Percentiles rank a stretch among this genome's conserved stretches.
Evolutionary conservation across 2,113 vertebrate genomes (phyloP).

Genomic region (Coturnix japonica): DNA sequence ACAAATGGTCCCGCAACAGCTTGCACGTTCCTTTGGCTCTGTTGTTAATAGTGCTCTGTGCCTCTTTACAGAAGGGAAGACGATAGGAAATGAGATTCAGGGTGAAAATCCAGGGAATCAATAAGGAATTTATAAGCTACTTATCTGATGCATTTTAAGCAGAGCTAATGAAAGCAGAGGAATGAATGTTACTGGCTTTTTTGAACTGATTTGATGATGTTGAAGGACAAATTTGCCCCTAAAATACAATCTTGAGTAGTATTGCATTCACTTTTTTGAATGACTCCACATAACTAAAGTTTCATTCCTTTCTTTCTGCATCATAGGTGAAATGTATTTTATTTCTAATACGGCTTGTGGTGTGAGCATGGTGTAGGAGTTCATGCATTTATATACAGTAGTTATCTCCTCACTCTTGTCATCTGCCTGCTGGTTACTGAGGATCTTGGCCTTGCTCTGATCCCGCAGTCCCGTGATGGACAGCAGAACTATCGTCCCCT

Average conservation of each 20-base stretch:
- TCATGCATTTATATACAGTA: not conserved
- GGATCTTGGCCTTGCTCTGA: not conserved
- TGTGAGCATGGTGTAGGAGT: not conserved
- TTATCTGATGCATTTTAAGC: not conserved
- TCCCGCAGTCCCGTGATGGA: rapidly evolving
- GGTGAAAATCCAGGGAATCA: not conserved
- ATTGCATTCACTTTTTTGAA: not conserved
- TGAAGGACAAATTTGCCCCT: not conserved
- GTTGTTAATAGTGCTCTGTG: not conserved
- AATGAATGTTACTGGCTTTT: not conserved
- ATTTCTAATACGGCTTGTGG: not conserved
- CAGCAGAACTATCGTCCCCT: not conserved
- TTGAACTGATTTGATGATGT: not conserved
- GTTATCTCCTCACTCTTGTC: not conserved
- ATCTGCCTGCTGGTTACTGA: not conserved
- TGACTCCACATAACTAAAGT: not conserved
- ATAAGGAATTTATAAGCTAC: not conserved
- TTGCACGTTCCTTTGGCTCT: not conserved
- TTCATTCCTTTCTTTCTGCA: not conserved
- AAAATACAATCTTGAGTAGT: not conserved
- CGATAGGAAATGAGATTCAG: not conserved
- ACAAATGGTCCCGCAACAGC: not conserved
- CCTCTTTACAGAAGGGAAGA: not conserved
- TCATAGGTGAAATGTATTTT: not conserved
- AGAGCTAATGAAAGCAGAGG: not conserved